Conservation (phyloP, 2,113 vertebrate species). For the Semicossyphus pulcher region DNA sequence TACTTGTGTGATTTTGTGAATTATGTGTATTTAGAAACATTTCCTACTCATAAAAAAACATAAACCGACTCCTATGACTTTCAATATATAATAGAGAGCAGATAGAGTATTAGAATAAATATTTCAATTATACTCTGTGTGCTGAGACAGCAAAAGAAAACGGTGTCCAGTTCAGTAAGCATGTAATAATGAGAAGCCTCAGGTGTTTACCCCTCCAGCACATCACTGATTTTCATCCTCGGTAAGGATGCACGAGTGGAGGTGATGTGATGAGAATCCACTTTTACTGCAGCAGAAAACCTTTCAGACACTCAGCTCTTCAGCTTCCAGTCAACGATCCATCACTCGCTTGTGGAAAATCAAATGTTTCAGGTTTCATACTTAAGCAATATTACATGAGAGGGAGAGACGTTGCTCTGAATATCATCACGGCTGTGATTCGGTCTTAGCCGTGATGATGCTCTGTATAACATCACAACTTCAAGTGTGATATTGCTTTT, state of each 20-base stretch:
- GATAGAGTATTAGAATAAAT: not conserved
- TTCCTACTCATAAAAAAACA: not conserved
- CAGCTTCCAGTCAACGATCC: not conserved
- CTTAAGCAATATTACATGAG: too few species aligned
- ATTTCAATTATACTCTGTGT: not conserved
- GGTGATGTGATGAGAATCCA: constrained; percentile 8
- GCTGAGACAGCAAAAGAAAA: constrained; percentile 2
- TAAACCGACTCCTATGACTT: not conserved
- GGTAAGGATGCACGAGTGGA: not conserved
- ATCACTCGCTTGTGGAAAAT: constrained; percentile 2
- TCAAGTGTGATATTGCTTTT: too few species aligned
- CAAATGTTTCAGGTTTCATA: not conserved
- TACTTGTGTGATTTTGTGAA: not conserved
- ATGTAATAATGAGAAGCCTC: constrained; percentile 36
- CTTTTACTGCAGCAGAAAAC: not conserved
- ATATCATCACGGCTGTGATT: too few species aligned
- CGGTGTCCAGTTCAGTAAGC: constrained; percentile 14
- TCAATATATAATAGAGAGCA: not conserved
- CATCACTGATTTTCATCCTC: constrained; percentile 1
- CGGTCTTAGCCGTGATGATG: too few species aligned
- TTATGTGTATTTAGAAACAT: not conserved
- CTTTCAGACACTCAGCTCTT: not conserved
- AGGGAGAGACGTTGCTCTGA: too few species aligned
- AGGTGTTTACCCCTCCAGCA: constrained; percentile 30
- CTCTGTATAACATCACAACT: too few species aligned